Evolutionary conservation across 2,113 vertebrate genomes (phyloP), one percentile per base, ranked within the genome.

Genomic region (Ovibos moschatus): DNA sequence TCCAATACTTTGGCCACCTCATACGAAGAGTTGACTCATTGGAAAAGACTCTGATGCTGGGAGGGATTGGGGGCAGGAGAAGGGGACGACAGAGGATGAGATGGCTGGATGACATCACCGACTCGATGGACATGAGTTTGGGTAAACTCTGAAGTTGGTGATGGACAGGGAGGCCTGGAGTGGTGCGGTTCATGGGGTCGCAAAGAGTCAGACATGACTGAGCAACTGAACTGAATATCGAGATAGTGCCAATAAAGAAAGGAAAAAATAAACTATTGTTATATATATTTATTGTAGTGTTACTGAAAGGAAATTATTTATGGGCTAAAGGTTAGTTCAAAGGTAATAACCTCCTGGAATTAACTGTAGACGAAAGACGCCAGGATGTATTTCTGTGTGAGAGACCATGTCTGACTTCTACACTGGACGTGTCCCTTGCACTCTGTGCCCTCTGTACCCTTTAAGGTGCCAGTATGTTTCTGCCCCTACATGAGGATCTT

Each of bases 331-430:
- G 19, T 93, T 94, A 83, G 96, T 67, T 96, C 62, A 53, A 83
- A 95, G 71, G 86, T 94, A 82, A 57, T 57, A 86, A 89, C 93
- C 95, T 97, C 91, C 97, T 95, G 47, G 94, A 97, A 90, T 95
- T 97, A 76, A 88, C 53, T 40, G 15, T 23, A 50, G 57, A 76
- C 25, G 67, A 71, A 84, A 91, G 40, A 78, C 36, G 1, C 3
- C 33, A 36, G 88, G 53, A 2, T 82, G 17, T 83, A 3, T 89
- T 87, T 87, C 74, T 89, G 51, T 60, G 27, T 60, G 33, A 15
- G 40, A 28, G 19, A 55, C 10, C 30, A 36, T 16, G 0, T 87
- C 90, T 55, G 53, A 87, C 51, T 91, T 84, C 88, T 25, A 78
- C 51, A 25, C 81, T 60, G 43, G 40, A 27, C 0, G 1, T 15